These are phyloP conservation scores for Cnemophilus loriae DNA, from an alignment of 2,113 vertebrate genomes.

Conservation along the genomic window DNA sequence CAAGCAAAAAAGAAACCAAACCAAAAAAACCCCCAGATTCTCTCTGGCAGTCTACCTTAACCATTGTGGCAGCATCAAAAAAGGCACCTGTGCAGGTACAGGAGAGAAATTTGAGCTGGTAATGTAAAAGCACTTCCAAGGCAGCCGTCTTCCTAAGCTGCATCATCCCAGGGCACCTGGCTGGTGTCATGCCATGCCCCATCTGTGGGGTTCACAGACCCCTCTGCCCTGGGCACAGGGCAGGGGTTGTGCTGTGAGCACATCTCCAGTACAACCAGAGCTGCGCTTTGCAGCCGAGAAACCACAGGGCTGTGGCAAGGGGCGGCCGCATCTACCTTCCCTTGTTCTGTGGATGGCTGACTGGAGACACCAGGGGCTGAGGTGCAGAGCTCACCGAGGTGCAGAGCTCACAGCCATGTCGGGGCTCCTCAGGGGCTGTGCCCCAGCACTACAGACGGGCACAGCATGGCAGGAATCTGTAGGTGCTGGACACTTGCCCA, in stretches of 20 bases:
- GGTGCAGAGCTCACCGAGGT: background rate
- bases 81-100: background rate
- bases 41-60: background rate
- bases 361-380: background rate
- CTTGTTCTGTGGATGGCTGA: background rate
- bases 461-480: accelerated
- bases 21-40: background rate
- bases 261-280: background rate
- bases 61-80: accelerated
- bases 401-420: background rate
- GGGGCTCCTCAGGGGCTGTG: background rate
- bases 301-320: background rate
- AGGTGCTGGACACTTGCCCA: accelerated
- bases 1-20: no score
- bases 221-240: background rate
- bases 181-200: background rate
- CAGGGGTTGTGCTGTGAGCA: background rate
- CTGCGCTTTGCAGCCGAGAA: background rate
- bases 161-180: accelerated
- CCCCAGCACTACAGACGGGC: accelerated
- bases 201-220: background rate
- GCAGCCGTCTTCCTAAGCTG: background rate
- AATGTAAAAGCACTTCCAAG: background rate
- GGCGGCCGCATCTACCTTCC: background rate
- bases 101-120: background rate